Evolutionary conservation across 2,888 invertebrate species (phyloP).

Genomic region (Lepidonotus clava): DNA sequence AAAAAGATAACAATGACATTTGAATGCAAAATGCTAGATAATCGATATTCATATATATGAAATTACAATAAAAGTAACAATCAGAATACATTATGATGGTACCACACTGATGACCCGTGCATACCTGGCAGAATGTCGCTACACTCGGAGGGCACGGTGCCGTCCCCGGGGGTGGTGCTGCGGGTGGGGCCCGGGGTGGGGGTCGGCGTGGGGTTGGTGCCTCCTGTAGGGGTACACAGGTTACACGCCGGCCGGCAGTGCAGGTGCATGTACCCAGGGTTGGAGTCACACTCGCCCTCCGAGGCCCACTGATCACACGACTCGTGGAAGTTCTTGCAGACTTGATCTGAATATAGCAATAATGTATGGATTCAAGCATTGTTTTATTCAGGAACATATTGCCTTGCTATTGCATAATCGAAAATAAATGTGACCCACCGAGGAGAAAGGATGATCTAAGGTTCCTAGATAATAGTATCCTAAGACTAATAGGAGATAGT

Average conservation of each 20-base stretch:
- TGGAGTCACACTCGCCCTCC: conserved; percentile 70
- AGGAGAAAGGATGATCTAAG: no score
- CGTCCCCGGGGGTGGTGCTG: conserved; percentile 5
- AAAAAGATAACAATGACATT: neutral
- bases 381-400: no score
- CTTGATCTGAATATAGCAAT: neutral
- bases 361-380: no score
- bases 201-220: neutral
- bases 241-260: conserved; percentile 72
- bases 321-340: conserved; percentile 65
- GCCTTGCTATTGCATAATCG: no score
- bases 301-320: conserved; percentile 65
- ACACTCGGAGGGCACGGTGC: neutral
- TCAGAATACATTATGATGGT: neutral
- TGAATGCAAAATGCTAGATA: neutral
- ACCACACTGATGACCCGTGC: neutral
- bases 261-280: conserved; percentile 73
- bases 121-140: neutral
- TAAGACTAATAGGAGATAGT: no score
- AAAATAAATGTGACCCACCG: no score
- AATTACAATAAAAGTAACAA: neutral
- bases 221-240: conserved; percentile 64
- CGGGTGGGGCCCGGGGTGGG: neutral
- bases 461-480: no score
- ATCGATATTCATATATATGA: neutral